Evolutionary conservation across 2,797 vertebrate genomes (phyloP).

Genomic region (Heliangelus exortis): DNA sequence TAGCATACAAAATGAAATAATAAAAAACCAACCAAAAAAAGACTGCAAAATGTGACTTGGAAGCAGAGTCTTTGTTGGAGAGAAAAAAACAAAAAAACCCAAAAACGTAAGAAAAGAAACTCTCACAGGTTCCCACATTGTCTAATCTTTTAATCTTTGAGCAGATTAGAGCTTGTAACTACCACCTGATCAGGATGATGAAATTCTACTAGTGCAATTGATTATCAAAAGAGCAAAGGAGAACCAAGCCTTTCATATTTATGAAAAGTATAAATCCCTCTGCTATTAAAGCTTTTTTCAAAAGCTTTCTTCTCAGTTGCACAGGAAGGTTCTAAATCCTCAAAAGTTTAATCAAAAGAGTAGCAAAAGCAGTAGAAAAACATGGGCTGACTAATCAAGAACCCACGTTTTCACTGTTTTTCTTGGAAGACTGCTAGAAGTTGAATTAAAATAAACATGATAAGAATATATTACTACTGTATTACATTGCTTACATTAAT

Average conservation of each 20-base stretch:
- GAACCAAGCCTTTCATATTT: background rate
- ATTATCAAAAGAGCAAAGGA: slow-evolving; percentile 7
- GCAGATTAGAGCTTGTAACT: slow-evolving; percentile 49
- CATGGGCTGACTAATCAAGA: background rate
- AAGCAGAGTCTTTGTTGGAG: background rate
- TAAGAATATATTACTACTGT: background rate
- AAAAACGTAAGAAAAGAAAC: background rate
- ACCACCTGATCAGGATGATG: slow-evolving; percentile 59
- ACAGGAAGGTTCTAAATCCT: background rate
- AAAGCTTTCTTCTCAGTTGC: background rate
- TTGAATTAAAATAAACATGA: background rate
- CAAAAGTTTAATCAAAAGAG: background rate
- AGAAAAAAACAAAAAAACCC: background rate
- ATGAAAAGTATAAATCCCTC: background rate
- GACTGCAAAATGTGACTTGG: background rate
- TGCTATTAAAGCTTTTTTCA: background rate
- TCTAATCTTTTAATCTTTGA: slow-evolving; percentile 64
- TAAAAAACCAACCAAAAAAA: background rate
- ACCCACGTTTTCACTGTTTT: background rate
- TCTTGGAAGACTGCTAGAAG: background rate
- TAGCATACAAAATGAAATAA: background rate
- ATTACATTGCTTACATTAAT: background rate
- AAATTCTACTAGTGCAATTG: slow-evolving; percentile 27
- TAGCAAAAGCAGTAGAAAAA: background rate
- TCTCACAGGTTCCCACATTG: background rate